Percentiles rank a stretch among this genome's conserved stretches.
phyloP scores from a whole-genome alignment of 2,113 vertebrate genomes.

The Butorides virescens region DNA sequence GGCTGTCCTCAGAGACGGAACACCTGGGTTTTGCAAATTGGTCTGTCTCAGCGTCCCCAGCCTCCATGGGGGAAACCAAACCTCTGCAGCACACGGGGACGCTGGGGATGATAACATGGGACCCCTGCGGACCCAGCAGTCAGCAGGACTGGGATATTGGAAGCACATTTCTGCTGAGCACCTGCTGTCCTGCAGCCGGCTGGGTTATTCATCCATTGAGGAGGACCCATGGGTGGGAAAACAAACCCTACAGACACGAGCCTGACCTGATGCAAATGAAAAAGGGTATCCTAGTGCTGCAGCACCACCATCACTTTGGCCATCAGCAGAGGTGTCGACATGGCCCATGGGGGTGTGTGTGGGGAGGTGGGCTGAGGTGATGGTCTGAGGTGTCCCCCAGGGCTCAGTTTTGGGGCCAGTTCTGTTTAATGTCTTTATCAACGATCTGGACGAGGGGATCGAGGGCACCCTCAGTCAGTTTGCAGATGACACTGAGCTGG shows the following conservation, averaged over 20 bases:
- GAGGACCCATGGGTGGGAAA: neutral
- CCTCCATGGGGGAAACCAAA: fast-evolving
- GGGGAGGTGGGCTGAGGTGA: no score
- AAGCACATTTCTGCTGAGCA: neutral
- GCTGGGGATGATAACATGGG: neutral
- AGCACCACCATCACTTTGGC: no score
- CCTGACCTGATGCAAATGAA: neutral
- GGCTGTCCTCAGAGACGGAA: neutral
- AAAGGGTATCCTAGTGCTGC: neutral
- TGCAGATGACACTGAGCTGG: no score
- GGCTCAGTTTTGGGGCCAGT: no score
- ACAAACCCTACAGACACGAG: neutral
- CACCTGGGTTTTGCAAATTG: neutral
- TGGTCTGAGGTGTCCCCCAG: neutral
- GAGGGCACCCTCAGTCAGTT: no score
- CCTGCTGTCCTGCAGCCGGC: neutral
- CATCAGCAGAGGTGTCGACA: neutral
- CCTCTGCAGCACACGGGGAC: neutral
- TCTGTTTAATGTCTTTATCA: no score
- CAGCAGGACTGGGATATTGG: no score
- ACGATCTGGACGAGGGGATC: no score
- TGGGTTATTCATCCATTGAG: neutral
- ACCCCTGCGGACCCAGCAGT: fast-evolving
- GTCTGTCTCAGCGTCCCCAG: neutral
- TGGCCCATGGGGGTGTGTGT: neutral